These are phyloP conservation scores for rat (Rattus norvegicus) DNA, from an alignment of 2,113 vertebrate genomes.

Conservation along the genomic window DNA sequence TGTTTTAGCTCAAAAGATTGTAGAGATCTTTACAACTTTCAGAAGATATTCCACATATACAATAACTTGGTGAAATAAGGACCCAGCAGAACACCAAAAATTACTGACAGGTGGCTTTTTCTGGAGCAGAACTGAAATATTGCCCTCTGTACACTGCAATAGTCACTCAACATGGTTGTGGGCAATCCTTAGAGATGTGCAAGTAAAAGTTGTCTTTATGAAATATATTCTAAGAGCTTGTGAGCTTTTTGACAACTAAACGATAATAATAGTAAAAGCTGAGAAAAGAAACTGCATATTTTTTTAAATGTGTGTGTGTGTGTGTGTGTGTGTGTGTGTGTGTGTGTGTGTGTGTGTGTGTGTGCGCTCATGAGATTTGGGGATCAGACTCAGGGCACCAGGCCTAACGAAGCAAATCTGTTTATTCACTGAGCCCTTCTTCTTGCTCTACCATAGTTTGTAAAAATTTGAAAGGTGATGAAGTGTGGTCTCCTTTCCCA, in stretches of 20 bases:
- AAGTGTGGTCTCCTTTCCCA: background rate
- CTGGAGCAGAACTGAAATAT: constrained; percentile 10
- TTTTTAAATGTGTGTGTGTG: background rate
- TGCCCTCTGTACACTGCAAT: background rate
- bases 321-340: background rate
- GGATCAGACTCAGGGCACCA: background rate
- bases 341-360: background rate
- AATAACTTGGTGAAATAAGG: background rate
- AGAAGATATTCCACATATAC: background rate
- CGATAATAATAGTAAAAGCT: background rate
- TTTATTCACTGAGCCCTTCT: background rate
- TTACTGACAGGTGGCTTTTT: background rate
- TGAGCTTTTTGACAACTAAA: constrained; percentile 14
- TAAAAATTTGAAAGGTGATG: background rate
- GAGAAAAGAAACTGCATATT: background rate
- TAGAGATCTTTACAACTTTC: background rate
- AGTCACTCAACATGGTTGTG: background rate
- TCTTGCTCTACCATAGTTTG: background rate
- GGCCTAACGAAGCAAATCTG: background rate
- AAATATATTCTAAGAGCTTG: background rate
- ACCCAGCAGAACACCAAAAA: background rate
- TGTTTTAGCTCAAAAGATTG: constrained; percentile 52
- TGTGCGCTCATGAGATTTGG: no score
- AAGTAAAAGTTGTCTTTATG: background rate
- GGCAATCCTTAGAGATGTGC: background rate